Base-by-base conservation (phyloP, 2,113 vertebrate species). In the Labeo rohita region DNA sequence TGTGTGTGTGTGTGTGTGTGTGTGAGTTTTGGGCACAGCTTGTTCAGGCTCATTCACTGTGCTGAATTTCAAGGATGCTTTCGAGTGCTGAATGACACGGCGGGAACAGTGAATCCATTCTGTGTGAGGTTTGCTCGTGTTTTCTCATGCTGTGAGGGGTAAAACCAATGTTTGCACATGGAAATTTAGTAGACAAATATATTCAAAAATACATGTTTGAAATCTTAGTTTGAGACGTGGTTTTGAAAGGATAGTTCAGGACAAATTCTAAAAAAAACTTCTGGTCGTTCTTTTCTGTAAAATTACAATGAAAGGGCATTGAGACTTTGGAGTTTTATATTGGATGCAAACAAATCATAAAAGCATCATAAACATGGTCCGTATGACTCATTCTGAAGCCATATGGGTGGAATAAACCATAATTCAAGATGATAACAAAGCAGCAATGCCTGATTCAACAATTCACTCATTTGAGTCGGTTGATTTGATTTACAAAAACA, bases 21-120 rank as follows among this genome's bases (percentile, higher is more conserved):
- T 76, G 61, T 83, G 79, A 63, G 28, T 84, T 84, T 80, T 54
- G 49, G 78, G 70, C 10, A 9, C 83, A 85, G 85, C 90, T 88
- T 87, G 65, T 66, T 84, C 73, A 87, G 87, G 88, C 34, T 86
- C 4, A 54, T 85, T 91, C 83, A 72, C 39, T 70, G n/a, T 75
- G 43, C 10, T 76, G 72, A 75, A 84, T 84, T 47, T 84, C 54
- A 70, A 54, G 34, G 73, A 77, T 49, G 16, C 28, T 65, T 36
- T 63, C 18, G 34, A 47, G 84, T 75, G 43, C 13, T 73, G 65
- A 72, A 80, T 80, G 65, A 72, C 39, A 15, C 7, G 18, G 6
- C 18, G n/a, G 52, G 84, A 50, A 68, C 34, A 68, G 34, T 56
- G 52, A 52, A 72, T 45, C 28, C 3, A 23, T 72, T 80, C 77